Percentiles rank a stretch among this genome's conserved stretches.
These are phyloP conservation scores for Hypanus sabinus DNA, from an alignment of 2,113 vertebrate genomes.

Conservation along the genomic window DNA sequence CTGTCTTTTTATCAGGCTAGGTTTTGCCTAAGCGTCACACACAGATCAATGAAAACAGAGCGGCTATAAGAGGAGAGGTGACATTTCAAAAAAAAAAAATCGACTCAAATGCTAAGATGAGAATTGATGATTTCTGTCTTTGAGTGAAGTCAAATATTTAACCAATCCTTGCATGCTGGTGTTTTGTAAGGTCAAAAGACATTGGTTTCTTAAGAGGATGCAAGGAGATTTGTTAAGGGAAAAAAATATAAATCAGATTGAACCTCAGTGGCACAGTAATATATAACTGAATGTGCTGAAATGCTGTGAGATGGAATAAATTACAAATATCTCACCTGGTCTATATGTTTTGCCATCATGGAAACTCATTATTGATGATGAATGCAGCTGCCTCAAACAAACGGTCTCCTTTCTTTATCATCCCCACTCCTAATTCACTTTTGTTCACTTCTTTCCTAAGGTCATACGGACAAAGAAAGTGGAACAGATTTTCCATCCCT, in stretches of 20 bases:
- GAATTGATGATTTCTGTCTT: conserved; percentile 30
- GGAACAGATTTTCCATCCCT: background rate
- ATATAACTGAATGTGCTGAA: background rate
- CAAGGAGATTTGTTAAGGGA: background rate
- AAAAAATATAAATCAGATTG: background rate
- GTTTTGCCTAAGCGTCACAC: background rate
- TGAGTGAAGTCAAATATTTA: conserved; percentile 31
- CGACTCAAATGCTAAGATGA: conserved; percentile 19
- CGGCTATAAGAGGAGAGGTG: background rate
- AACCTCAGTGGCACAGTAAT: background rate
- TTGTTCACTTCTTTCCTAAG: background rate
- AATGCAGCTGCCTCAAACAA: background rate
- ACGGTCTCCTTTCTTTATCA: background rate
- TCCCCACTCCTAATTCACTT: background rate
- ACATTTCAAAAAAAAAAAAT: conserved; percentile 23
- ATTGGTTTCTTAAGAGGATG: background rate
- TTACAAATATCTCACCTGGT: background rate
- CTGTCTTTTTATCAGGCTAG: conserved; percentile 26
- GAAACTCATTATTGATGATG: background rate
- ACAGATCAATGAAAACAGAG: conserved; percentile 9
- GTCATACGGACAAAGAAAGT: background rate
- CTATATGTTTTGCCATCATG: background rate
- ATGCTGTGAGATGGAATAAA: background rate
- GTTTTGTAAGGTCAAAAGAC: conserved; percentile 18
- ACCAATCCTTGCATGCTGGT: conserved; percentile 5